These are phyloP conservation scores for Caenorhabditis sinica DNA, from an alignment of 2,888 invertebrate genomes.

Conservation along the genomic window DNA sequence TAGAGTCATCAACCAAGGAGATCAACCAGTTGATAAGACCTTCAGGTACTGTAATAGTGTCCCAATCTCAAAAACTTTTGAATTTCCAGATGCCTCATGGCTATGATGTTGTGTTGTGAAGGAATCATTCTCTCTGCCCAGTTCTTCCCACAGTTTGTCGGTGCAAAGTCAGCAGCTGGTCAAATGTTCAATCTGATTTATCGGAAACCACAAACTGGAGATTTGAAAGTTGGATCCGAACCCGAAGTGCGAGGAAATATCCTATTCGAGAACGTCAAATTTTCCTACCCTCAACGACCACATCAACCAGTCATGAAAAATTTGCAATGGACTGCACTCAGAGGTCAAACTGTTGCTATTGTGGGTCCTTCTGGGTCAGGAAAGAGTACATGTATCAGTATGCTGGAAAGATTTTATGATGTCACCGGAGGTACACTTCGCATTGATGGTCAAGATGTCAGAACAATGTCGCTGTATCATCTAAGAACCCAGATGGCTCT, in stretches of 20 bases:
- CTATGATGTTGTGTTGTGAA: conserved; percentile 72
- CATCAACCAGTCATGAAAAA: conserved; percentile 80
- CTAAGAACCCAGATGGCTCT: conserved; percentile 91
- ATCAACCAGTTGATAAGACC: conserved; percentile 50
- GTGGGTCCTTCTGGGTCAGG: conserved; percentile 91
- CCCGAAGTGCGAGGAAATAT: conserved; percentile 82
- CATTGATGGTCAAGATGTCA: conserved; percentile 86
- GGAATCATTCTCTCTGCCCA: conserved; percentile 73
- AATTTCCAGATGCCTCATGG: conserved; percentile 65
- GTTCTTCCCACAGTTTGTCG: conserved; percentile 84
- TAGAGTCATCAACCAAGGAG: conserved; percentile 66
- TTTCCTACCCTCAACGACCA: conserved; percentile 84
- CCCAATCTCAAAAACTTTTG: not conserved
- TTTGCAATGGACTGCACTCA: conserved; percentile 81
- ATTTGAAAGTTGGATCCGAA: conserved; percentile 66
- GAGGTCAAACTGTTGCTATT: conserved; percentile 83
- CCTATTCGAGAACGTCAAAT: conserved; percentile 83
- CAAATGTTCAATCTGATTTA: conserved; percentile 83
- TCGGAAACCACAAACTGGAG: conserved; percentile 83
- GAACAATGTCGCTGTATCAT: conserved; percentile 87
- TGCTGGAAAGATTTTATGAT: conserved; percentile 92
- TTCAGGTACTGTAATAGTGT: conserved; percentile 49
- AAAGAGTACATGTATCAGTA: conserved; percentile 91
- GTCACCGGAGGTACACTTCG: conserved; percentile 87
- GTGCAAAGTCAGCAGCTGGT: conserved; percentile 84